A percentile compares a stretch with the other conserved stretches of the same genome.
These are phyloP conservation scores for Drosophila ustulata DNA, from an alignment of 2,888 invertebrate genomes.

Conservation along the genomic window DNA sequence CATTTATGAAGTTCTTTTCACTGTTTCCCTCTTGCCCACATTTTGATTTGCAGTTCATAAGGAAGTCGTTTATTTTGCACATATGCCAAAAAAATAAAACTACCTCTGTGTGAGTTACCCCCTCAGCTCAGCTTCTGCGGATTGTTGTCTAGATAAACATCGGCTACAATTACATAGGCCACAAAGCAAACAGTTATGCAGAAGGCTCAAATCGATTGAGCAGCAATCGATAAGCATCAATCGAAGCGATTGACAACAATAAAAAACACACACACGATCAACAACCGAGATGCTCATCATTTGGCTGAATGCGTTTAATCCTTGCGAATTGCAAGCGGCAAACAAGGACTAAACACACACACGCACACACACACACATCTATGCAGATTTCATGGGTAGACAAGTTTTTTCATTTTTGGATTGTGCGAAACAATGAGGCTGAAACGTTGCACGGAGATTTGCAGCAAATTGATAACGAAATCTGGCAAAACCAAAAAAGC, in stretches of 20 bases:
- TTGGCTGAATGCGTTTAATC: constrained; percentile 75
- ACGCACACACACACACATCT: constrained; percentile 19
- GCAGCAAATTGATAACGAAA: constrained; percentile 66
- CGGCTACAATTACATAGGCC: constrained; percentile 77
- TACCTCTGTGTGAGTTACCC: not conserved
- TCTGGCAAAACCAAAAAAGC: constrained; percentile 73
- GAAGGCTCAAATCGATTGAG: constrained; percentile 61
- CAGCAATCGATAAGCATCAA: constrained; percentile 60
- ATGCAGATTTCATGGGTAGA: constrained; percentile 34
- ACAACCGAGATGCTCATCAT: constrained; percentile 71
- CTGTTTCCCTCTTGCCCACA: not conserved
- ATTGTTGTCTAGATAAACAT: constrained; percentile 63
- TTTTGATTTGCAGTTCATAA: constrained; percentile 4
- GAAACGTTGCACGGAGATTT: constrained; percentile 53
- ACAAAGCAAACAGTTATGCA: constrained; percentile 73
- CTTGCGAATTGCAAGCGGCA: constrained; percentile 68
- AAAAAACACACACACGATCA: constrained; percentile 37
- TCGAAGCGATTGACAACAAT: constrained; percentile 39
- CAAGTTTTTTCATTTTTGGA: constrained; percentile 10
- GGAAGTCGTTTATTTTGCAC: constrained; percentile 11
- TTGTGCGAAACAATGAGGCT: constrained; percentile 35
- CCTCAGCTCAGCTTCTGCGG: not conserved
- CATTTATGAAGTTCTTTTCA: not conserved
- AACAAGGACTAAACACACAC: constrained; percentile 40
- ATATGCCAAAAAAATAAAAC: constrained; percentile 6